Evolutionary conservation across 2,888 invertebrate species (phyloP).

Genomic region (Cephus pulcher): DNA sequence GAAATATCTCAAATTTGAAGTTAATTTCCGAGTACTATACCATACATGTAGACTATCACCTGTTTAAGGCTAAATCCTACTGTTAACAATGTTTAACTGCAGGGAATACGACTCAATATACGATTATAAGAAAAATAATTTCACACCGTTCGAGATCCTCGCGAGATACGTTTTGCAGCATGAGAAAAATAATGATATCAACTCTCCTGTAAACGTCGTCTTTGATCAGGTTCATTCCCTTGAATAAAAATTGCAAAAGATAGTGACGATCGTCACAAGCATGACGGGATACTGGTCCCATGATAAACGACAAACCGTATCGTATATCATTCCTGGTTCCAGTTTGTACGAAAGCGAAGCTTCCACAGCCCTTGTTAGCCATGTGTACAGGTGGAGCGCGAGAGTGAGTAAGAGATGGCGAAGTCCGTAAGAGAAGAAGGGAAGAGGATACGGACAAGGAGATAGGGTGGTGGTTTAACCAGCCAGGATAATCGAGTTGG

Average conservation of each 20-base stretch:
- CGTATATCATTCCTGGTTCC: neutral
- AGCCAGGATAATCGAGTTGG: neutral
- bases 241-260: neutral
- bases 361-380: neutral
- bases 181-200: neutral
- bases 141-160: neutral
- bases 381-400: neutral
- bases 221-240: neutral
- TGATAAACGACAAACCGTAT: neutral
- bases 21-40: too few species aligned
- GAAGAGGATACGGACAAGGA: conserved; percentile 29
- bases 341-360: neutral
- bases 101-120: too few species aligned
- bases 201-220: neutral
- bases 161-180: neutral
- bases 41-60: too few species aligned
- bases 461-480: neutral
- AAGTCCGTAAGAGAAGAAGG: neutral
- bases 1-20: too few species aligned
- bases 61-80: neutral
- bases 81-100: too few species aligned
- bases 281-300: neutral
- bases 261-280: neutral
- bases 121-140: neutral
- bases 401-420: neutral